Base-by-base conservation (phyloP, 2,888 invertebrate genomes). In the Dusona sp. region DNA sequence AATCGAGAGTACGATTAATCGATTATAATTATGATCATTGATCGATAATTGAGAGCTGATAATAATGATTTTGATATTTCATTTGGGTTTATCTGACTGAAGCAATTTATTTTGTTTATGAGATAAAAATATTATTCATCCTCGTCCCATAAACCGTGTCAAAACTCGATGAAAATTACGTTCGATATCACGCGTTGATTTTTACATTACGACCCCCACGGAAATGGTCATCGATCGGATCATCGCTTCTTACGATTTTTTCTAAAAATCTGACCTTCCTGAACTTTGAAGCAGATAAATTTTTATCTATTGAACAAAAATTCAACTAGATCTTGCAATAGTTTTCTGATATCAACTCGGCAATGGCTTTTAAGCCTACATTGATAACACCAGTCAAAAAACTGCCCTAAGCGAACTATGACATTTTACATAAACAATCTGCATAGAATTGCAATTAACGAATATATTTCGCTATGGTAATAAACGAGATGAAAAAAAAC, bases 391-490 rank as follows among this genome's bases (percentile, higher is more conserved):
- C 57, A 33, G 48, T 61, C 16, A 61, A 57, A 70, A 38, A n/a
- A 61, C 16, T 33, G 22, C 8, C 22, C 45, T 54, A 9, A 8
- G 16, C 57, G 19, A 11, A 75, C 42, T 9, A 25, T 36, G 68
- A 25, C 38, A 6, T 19, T 61, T 22, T 13, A 6, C 25, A 25
- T 19, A 48, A 2, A 33, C 51, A 11, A 16, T 64, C 73, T 64
- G n/a, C 77, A 57, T 45, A 72, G 67, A 38, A 7, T 57, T 57
- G 57, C 13, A 64, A 77, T 64, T 29, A 8, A 70, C 77, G 9
- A 36, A 51, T 67, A 33, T 57, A 54, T 25, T 13, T 22, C 70
- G 29, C 70, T 45, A 82, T 77, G 77, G 42, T 64, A 51, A 77
- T 83, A 3, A 38, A 61, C 22, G 16, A 11, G 22, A 22, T 16